These are phyloP conservation scores for Balanococcus diminutus DNA, from an alignment of 2,888 invertebrate species.

Conservation along the genomic window DNA sequence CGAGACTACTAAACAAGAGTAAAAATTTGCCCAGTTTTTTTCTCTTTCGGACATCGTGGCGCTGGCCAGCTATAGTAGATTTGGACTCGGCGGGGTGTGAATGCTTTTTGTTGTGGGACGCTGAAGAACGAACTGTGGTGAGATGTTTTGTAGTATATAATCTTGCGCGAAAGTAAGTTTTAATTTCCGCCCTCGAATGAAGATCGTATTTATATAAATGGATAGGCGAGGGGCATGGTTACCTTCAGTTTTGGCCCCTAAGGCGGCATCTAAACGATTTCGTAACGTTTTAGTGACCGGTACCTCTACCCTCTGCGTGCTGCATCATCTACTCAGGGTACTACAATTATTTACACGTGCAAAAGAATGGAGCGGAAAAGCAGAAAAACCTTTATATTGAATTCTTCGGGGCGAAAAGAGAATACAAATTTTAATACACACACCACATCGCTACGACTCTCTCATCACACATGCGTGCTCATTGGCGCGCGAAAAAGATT, in stretches of 20 bases:
- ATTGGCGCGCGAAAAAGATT: constrained; percentile 37
- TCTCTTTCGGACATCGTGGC: not conserved
- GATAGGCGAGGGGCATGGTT: too few relatives aligned
- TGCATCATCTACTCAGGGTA: too few relatives aligned
- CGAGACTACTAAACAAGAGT: not conserved
- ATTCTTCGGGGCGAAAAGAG: constrained; percentile 33
- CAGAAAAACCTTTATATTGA: constrained; percentile 40
- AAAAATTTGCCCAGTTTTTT: not conserved
- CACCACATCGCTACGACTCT: not conserved
- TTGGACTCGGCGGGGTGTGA: not conserved
- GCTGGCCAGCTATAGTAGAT: not conserved
- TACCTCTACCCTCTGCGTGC: not conserved
- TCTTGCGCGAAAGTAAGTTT: constrained; percentile 25
- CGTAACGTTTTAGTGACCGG: not conserved
- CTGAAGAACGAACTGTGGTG: not conserved
- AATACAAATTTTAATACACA: constrained; percentile 32
- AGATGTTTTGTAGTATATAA: not conserved
- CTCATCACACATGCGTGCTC: not conserved
- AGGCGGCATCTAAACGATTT: not conserved
- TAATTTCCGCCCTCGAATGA: constrained; percentile 43
- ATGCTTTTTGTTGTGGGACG: not conserved
- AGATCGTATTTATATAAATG: constrained; percentile 18
- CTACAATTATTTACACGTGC: constrained; percentile 36
- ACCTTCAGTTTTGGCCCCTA: not conserved
- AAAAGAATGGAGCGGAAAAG: constrained; percentile 34